Percentiles rank a stretch among this genome's conserved stretches.
Evolutionary conservation across 2,888 invertebrate species (phyloP).

Genomic region (Apotomis betuletana): DNA sequence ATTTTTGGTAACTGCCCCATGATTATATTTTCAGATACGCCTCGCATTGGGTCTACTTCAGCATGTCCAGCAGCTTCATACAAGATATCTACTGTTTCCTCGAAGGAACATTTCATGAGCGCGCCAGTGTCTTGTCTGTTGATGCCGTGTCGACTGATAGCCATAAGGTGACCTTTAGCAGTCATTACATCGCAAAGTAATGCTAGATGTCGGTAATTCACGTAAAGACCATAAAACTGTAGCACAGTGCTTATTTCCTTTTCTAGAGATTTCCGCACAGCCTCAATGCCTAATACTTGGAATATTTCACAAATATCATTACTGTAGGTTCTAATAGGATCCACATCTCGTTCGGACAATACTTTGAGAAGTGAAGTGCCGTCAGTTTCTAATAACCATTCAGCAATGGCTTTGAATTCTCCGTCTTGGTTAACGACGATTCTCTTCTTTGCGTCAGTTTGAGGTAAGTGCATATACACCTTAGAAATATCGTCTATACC

Average conservation of each 20-base stretch:
- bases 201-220: constrained; percentile 99
- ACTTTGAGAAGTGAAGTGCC: constrained; percentile 99
- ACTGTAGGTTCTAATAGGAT: constrained; percentile 98
- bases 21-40: constrained; percentile 99
- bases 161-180: constrained; percentile 99
- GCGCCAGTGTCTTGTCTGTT: constrained; percentile 99
- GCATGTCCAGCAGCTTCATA: constrained; percentile 99
- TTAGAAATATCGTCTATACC: constrained; percentile 99
- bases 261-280: constrained; percentile 99
- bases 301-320: constrained; percentile 99
- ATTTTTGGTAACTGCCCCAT: constrained; percentile 98
- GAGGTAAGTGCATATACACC: constrained; percentile 99
- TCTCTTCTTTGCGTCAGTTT: constrained; percentile 98
- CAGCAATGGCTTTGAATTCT: constrained; percentile 98
- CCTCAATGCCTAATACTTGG: constrained; percentile 98
- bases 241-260: constrained; percentile 99
- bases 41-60: constrained; percentile 99
- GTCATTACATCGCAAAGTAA: constrained; percentile 99
- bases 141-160: constrained; percentile 99
- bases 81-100: constrained; percentile 99
- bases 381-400: constrained; percentile 99
- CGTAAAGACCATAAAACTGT: constrained; percentile 99
- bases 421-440: constrained; percentile 98
- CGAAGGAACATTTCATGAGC: constrained; percentile 99
- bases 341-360: constrained; percentile 97